Conservation (phyloP, 2,888 invertebrate genomes). For the Bellardia pandia region DNA sequence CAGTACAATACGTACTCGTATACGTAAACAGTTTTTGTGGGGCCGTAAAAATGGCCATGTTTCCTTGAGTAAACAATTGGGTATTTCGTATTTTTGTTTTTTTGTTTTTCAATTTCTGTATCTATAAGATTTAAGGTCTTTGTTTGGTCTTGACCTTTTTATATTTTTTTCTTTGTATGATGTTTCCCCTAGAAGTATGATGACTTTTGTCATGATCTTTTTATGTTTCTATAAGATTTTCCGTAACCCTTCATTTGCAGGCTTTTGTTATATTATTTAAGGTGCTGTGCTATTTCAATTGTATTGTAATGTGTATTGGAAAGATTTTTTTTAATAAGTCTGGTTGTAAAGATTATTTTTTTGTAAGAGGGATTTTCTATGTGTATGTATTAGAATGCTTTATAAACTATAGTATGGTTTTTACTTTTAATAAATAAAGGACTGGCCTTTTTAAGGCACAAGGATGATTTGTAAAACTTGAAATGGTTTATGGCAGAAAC, state of each 20-base stretch:
- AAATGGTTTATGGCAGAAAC: neutral
- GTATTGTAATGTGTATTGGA: slow-evolving; percentile 32
- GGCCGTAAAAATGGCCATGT: neutral
- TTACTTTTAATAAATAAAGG: slow-evolving; percentile 1
- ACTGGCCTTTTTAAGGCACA: neutral
- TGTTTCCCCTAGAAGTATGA: slow-evolving; percentile 45
- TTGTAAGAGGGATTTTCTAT: neutral
- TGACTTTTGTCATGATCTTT: slow-evolving; percentile 53
- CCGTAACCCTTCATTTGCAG: slow-evolving; percentile 19
- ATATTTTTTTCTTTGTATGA: neutral
- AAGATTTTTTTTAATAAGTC: slow-evolving; percentile 3
- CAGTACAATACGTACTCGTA: neutral
- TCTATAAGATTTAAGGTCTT: neutral
- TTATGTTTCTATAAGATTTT: neutral
- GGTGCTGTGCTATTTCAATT: slow-evolving; percentile 25
- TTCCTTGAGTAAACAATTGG: slow-evolving; percentile 45
- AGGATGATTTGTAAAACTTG: neutral
- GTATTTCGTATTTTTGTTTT: neutral
- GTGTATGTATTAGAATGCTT: slow-evolving; percentile 13
- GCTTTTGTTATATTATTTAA: slow-evolving; percentile 21
- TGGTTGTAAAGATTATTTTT: slow-evolving; percentile 20
- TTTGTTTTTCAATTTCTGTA: neutral
- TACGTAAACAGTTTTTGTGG: slow-evolving; percentile 19
- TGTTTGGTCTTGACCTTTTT: slow-evolving; percentile 55
- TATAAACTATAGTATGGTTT: slow-evolving; percentile 19